A percentile compares a stretch with the other conserved stretches of the same genome.
Conservation (phyloP, 37 sponge, comb jelly and placozoan species). For the Cliona cf. orientalis region DNA sequence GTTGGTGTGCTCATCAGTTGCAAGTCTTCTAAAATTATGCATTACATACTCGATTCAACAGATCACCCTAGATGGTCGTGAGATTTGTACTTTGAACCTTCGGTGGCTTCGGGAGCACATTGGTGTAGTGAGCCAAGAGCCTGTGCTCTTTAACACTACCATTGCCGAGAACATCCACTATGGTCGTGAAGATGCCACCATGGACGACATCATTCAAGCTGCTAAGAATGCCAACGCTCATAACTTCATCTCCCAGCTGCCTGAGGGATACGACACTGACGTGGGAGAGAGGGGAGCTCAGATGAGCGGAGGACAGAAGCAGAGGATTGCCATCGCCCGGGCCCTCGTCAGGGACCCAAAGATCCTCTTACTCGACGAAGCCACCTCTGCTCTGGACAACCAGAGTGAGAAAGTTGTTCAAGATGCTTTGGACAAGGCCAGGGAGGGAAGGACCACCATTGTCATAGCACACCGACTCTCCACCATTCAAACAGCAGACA, state of each 20-base stretch:
- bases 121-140: slow-evolving; percentile 96
- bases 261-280: slow-evolving; percentile 80
- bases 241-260: slow-evolving; percentile 83
- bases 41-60: too few relatives aligned
- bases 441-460: slow-evolving; percentile 92
- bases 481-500: slow-evolving; percentile 86
- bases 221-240: slow-evolving; percentile 90
- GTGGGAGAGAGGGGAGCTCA: slow-evolving; percentile 90
- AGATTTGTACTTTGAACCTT: slow-evolving; percentile 77
- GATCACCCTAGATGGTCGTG: slow-evolving; percentile 77
- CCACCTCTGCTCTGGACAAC: slow-evolving; percentile 94
- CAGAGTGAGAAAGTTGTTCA: slow-evolving; percentile 92
- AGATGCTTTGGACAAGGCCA: slow-evolving; percentile 91
- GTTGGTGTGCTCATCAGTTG: slow-evolving; percentile 47
- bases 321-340: slow-evolving; percentile 92
- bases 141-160: slow-evolving; percentile 91
- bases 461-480: slow-evolving; percentile 95
- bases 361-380: slow-evolving; percentile 93
- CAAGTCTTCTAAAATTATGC: too few relatives aligned
- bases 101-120: slow-evolving; percentile 87
- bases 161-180: slow-evolving; percentile 95
- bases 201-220: slow-evolving; percentile 80
- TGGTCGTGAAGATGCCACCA: slow-evolving; percentile 75
- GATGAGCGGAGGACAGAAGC: slow-evolving; percentile 95
- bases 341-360: slow-evolving; percentile 93